These are phyloP conservation scores for Linnaemya vulpina DNA, from an alignment of 2,888 invertebrate genomes.

Conservation along the genomic window DNA sequence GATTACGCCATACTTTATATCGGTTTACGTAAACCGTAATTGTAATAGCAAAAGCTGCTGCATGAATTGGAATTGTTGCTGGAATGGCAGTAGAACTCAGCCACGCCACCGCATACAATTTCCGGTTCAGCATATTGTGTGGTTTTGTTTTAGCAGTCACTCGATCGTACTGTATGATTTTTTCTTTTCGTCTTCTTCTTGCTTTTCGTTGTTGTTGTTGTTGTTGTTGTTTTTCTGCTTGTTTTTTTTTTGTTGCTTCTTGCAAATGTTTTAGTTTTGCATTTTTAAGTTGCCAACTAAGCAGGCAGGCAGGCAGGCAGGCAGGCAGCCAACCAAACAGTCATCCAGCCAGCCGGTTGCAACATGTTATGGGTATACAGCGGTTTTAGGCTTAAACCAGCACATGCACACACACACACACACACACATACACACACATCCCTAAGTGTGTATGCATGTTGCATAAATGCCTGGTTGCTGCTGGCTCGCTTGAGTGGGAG, in stretches of 20 bases:
- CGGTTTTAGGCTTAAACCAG: conserved; percentile 40
- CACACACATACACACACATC: not conserved
- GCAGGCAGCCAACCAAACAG: conserved; percentile 28
- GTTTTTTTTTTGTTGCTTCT: conserved; percentile 28
- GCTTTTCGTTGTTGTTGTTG: not conserved
- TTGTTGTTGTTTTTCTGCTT: no score
- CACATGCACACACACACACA: not conserved
- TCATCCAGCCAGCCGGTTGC: conserved; percentile 43
- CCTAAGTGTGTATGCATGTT: not conserved
- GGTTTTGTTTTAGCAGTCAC: conserved; percentile 73
- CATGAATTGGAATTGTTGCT: conserved; percentile 59
- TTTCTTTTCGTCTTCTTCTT: no score
- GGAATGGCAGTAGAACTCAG: conserved; percentile 71
- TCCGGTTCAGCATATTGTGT: conserved; percentile 81
- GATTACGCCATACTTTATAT: conserved; percentile 59
- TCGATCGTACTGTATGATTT: conserved; percentile 22
- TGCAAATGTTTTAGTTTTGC: conserved; percentile 50
- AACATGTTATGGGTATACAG: conserved; percentile 58
- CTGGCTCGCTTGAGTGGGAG: not conserved
- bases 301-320: conserved; percentile 12
- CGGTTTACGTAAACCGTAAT: conserved; percentile 61
- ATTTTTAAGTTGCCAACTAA: conserved; percentile 45
- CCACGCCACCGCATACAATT: conserved; percentile 78
- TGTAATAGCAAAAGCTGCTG: conserved; percentile 64
- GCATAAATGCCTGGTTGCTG: not conserved